Evolutionary conservation across 2,797 vertebrate genomes (phyloP), one percentile per base, ranked within the genome.

Genomic region (Acanthurus leucopareius): DNA sequence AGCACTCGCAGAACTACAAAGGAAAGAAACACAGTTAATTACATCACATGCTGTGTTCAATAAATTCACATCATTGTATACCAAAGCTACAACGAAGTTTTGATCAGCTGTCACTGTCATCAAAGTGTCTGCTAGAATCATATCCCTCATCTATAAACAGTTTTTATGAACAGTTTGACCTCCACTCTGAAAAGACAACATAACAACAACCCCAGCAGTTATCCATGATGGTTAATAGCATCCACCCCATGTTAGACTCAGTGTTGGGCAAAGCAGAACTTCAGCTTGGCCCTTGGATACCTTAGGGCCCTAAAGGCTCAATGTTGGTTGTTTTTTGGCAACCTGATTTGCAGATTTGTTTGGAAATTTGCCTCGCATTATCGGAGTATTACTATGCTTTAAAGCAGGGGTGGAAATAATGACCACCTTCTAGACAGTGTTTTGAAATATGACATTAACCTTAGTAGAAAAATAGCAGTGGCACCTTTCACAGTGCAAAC

Each of bases 1-100:
- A 79, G 8, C 75, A 91, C 77, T 97, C 93, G 72, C 96, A 97
- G 92, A 99, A 98, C 98, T 99, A 82, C 3, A 91, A 88, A 86
- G 83, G 25, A 70, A 48, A 69, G 9, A 79, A 35, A 54, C 1
- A 3, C 1, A 3, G 45, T 10, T 17, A 6, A 25, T 49, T 32
- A 45, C 16, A 57, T 68, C 11, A 54, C 32, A 20, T 1, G 0
- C 54, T 28, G 6, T 14, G 28, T 44, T 51, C 11, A 5, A 47
- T 14, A 40, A 7, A 42, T 16, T 7, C 4, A n/a, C 48, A 32
- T 17, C 7, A 25, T 15, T 19, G 5, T 4, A n/a, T 56, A 32
- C 17, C 7, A 48, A 14, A 0, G 10, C 7, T 60, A 25, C 20
- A 61, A 10, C 35, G 3, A 7, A 35, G 47, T 48, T 69, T 42